Conservation (phyloP, 2,113 vertebrate genomes). For the Saccopteryx leptura region DNA sequence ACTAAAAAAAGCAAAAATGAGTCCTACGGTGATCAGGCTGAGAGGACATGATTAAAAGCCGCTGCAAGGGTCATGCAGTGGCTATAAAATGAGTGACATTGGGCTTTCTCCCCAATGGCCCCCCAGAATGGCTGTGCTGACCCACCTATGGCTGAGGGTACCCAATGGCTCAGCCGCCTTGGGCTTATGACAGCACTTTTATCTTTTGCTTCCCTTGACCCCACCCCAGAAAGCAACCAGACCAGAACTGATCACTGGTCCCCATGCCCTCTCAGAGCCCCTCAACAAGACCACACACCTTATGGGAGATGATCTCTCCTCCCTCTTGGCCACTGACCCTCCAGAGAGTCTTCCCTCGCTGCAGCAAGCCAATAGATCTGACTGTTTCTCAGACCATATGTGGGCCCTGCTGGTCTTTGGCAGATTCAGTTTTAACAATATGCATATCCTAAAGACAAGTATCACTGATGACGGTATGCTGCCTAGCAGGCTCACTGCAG, state of each 20-base stretch:
- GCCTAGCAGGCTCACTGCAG: too few species aligned
- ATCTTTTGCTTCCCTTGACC: too few species aligned
- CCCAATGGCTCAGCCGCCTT: not conserved
- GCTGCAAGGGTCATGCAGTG: not conserved
- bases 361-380: too few species aligned
- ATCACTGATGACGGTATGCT: not conserved
- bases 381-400: not conserved
- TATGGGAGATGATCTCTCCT: too few species aligned
- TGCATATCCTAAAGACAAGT: not conserved
- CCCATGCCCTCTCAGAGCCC: not conserved
- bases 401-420: not conserved
- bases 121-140: not conserved
- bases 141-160: accelerated
- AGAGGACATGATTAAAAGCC: not conserved
- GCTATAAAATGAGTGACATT: not conserved
- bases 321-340: not conserved
- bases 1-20: not conserved
- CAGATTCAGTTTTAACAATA: not conserved
- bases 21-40: not conserved
- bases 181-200: accelerated
- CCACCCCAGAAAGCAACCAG: not conserved
- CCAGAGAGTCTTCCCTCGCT: not conserved
- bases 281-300: too few species aligned
- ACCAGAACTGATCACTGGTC: too few species aligned
- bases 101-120: accelerated